phyloP scores from a whole-genome alignment of 2,888 invertebrate genomes.

The Erpobdella octoculata region DNA sequence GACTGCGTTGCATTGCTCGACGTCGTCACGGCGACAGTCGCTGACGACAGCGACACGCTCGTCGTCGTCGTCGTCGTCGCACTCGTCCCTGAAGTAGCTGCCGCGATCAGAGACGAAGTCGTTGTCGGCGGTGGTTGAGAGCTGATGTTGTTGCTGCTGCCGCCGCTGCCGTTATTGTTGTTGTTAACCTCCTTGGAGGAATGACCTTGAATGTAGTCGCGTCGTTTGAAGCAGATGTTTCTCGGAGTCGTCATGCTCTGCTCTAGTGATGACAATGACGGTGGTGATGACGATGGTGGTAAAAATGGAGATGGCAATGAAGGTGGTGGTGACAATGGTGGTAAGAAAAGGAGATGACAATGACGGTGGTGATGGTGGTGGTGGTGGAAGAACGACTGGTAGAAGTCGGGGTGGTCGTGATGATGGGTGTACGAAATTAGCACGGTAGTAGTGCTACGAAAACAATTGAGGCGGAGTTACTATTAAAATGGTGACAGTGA shows the following conservation, averaged over 20 bases:
- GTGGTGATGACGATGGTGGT: not conserved
- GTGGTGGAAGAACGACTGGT: too few relatives aligned
- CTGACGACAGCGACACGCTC: not conserved
- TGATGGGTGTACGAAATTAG: too few relatives aligned
- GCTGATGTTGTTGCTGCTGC: not conserved
- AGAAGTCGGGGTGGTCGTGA: too few relatives aligned
- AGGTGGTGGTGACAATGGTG: too few relatives aligned
- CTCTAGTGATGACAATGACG: conserved; percentile 4
- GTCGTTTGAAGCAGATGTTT: conserved; percentile 22
- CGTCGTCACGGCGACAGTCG: not conserved
- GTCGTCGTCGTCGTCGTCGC: not conserved
- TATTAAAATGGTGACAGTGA: too few relatives aligned
- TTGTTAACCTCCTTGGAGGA: not conserved
- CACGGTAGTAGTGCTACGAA: too few relatives aligned
- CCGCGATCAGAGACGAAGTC: not conserved
- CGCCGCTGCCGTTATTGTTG: not conserved
- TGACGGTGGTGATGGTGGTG: too few relatives aligned
- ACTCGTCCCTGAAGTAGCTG: conserved; percentile 7
- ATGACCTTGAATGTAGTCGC: conserved; percentile 5
- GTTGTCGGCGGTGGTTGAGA: not conserved
- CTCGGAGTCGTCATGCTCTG: conserved; percentile 26
- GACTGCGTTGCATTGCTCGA: not conserved
- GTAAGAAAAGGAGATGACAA: too few relatives aligned
- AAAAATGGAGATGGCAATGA: not conserved
- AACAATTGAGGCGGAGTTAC: too few relatives aligned